Conservation (phyloP, 2,888 invertebrate genomes). For the Eristalis arbustorum region DNA sequence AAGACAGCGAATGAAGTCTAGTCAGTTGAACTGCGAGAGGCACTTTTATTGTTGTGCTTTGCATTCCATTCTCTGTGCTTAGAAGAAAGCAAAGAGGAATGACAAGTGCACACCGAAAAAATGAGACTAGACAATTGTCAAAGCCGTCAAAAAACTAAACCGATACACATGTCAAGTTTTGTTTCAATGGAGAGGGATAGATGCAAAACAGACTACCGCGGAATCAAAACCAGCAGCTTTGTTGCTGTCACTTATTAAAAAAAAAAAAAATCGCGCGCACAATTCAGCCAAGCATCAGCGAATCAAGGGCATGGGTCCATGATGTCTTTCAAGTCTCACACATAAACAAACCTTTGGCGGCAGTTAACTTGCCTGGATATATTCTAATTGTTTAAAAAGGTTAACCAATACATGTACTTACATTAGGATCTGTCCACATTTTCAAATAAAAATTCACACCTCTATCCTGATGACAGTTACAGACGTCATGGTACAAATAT, state of each 20-base stretch:
- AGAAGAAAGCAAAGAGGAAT: conserved; percentile 11
- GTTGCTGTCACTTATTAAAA: conserved; percentile 27
- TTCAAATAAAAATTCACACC: conserved; percentile 66
- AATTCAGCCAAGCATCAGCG: conserved; percentile 26
- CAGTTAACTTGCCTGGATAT: neutral
- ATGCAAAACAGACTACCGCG: neutral
- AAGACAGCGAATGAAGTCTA: conserved; percentile 51
- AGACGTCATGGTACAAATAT: conserved; percentile 53
- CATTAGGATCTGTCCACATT: conserved; percentile 70
- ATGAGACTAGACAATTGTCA: conserved; percentile 1
- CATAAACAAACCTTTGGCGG: conserved; percentile 31
- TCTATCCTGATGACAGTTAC: conserved; percentile 69
- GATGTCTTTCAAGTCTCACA: neutral
- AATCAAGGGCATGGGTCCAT: conserved; percentile 11
- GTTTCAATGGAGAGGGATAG: neutral
- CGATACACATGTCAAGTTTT: conserved; percentile 26
- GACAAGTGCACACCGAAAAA: conserved; percentile 45
- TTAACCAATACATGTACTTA: conserved; percentile 42
- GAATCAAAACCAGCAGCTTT: neutral
- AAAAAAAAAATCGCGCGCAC: conserved; percentile 46
- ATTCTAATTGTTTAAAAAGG: neutral
- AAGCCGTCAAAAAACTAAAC: neutral
- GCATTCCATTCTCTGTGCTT: neutral
- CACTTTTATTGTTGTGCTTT: neutral
- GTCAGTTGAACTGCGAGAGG: conserved; percentile 47